Evolutionary conservation across 2,113 vertebrate species (phyloP).

Genomic region (Ictalurus punctatus): DNA sequence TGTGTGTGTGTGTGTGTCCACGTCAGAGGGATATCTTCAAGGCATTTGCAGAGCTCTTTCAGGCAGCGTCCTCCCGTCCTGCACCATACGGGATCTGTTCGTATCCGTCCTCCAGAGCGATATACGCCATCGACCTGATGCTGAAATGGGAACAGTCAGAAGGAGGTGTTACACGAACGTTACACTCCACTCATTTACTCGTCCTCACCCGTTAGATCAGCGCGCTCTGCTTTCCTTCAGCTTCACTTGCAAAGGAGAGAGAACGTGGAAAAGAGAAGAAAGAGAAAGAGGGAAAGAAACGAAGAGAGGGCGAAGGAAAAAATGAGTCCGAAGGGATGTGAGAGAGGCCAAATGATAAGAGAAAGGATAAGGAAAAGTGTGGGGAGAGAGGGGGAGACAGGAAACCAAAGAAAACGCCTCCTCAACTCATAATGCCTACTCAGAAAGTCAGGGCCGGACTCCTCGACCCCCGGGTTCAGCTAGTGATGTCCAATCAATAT

Average conservation of each 20-base stretch:
- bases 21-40: slow-evolving; percentile 80
- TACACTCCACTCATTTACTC: not conserved
- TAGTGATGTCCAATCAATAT: not conserved
- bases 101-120: slow-evolving; percentile 85
- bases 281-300: not conserved
- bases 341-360: not conserved
- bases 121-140: slow-evolving; percentile 94
- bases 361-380: not conserved
- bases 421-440: not conserved
- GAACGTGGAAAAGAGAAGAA: not conserved
- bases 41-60: slow-evolving; percentile 84
- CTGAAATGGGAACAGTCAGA: slow-evolving; percentile 83
- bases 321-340: not conserved
- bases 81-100: slow-evolving; percentile 84
- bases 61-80: slow-evolving; percentile 78
- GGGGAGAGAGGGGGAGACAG: not conserved
- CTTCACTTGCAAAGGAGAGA: not conserved
- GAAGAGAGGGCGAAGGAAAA: not conserved
- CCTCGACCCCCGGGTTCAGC: not conserved
- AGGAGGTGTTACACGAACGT: slow-evolving; percentile 72
- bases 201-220: not conserved
- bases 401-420: not conserved
- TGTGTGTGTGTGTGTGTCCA: slow-evolving; percentile 33
- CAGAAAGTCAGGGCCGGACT: not conserved
- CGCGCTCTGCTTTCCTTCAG: not conserved